A percentile compares a stretch with the other conserved stretches of the same genome.
phyloP scores from a whole-genome alignment of 1,140 invertebrate genomes.

The Calosoma granatense region DNA sequence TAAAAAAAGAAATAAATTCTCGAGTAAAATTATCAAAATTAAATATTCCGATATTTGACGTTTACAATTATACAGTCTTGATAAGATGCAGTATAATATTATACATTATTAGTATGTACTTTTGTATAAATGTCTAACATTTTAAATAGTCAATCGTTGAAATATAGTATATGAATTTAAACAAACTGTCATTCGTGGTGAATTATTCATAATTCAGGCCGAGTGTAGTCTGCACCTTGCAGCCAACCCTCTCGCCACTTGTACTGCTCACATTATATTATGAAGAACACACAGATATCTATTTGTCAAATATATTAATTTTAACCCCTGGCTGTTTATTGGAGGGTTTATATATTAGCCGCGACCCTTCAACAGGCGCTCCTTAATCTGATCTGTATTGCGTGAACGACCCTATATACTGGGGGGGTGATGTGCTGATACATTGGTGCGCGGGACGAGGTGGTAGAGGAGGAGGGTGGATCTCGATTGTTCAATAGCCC shows the following conservation, averaged over 20 bases:
- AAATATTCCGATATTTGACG: background rate
- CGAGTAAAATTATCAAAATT: background rate
- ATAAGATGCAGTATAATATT: background rate
- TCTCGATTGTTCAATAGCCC: too few species aligned
- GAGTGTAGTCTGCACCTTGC: background rate
- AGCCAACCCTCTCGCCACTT: too few species aligned
- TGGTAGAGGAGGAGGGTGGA: too few species aligned
- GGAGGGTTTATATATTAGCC: background rate
- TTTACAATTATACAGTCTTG: background rate
- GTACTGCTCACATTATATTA: too few species aligned
- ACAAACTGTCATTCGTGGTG: background rate
- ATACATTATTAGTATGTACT: background rate
- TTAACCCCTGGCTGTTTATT: background rate
- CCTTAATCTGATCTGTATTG: background rate
- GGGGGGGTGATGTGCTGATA: too few species aligned
- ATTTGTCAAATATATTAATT: background rate
- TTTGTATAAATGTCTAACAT: background rate
- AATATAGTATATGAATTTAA: background rate
- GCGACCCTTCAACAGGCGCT: background rate
- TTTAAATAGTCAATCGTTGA: background rate
- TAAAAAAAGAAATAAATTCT: too few species aligned
- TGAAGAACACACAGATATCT: background rate
- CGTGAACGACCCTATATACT: background rate
- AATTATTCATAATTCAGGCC: background rate
- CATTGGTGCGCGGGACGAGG: too few species aligned